Conservation (phyloP, 2,797 vertebrate species). For the Lutjanus argentimaculatus region DNA sequence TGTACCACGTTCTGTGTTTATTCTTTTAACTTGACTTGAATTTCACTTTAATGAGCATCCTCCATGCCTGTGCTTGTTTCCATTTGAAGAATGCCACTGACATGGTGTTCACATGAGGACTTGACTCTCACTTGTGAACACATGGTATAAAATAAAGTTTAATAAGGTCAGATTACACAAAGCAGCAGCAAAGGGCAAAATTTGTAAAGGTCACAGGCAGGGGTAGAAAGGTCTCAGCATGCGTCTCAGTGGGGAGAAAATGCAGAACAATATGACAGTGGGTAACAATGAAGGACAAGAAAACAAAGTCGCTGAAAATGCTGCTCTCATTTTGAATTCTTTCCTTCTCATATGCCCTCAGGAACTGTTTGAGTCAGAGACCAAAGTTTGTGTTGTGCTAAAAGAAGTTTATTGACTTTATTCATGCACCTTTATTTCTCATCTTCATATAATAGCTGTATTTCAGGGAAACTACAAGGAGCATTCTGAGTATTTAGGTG, state of each 20-base stretch:
- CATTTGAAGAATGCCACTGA: conserved; percentile 43
- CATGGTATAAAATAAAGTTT: conserved; percentile 71
- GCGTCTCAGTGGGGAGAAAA: conserved; percentile 60
- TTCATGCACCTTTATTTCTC: neutral
- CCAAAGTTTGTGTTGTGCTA: neutral
- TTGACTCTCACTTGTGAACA: conserved; percentile 56
- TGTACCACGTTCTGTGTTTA: conserved; percentile 20
- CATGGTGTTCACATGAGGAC: conserved; percentile 47
- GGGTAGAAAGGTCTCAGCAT: conserved; percentile 67
- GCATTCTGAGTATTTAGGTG: neutral
- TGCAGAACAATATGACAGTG: conserved; percentile 67
- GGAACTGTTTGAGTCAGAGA: conserved; percentile 9
- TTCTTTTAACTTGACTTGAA: conserved; percentile 31
- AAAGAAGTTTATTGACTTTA: neutral
- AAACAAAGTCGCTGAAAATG: conserved; percentile 57
- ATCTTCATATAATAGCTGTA: neutral
- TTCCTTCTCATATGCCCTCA: conserved; percentile 9
- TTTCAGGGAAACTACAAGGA: neutral
- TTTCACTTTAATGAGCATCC: conserved; percentile 52
- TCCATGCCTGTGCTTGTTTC: conserved; percentile 26
- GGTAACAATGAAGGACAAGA: conserved; percentile 54
- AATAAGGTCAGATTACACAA: conserved; percentile 80
- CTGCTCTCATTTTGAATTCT: conserved; percentile 35
- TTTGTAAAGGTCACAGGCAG: conserved; percentile 78
- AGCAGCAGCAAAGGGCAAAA: conserved; percentile 73